Base-by-base conservation (phyloP, 2,797 vertebrate genomes). In the Sternarchorhynchus goeldii region DNA sequence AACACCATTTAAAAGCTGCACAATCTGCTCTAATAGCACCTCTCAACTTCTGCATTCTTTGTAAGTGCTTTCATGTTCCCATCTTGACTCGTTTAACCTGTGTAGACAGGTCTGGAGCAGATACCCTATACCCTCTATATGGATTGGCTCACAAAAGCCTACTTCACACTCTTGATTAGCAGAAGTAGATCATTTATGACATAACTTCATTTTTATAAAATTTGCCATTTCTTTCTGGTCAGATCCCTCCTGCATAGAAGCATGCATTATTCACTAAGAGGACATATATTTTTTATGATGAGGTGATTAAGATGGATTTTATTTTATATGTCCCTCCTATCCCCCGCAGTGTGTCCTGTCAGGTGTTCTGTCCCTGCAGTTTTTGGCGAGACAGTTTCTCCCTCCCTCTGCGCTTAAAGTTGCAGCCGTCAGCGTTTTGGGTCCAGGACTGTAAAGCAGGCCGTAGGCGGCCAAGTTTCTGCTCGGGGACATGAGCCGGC, bases 261-360 rank as follows among this genome's bases (percentile, higher is more conserved):
- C 70, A 65, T 89, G 64, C 45, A 89, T 88, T 88, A 89, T 87
- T 90, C 70, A 91, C 79, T 58, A 62, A 41, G 55, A 34, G 21
- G 58, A 84, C 64, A 73, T 84, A 85, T 81, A 83, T 84, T 76
- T 85, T 70, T 65, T 62, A 64, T 64, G 16, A 1, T 32, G 39
- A 53, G 57, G 12, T 75, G 72, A 82, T 75, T 77, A 50, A 68
- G 72, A 74, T 55, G 36, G 41, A 77, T 80, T 73, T 70, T 7
- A 5, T 68, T 74, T 56, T 17, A 57, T 10, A 36, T 20, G 20
- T 53, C 64, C 14, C 16, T 65, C 18, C 31, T 32, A 41, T 53
- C 57, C 31, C 12, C 34, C 10, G 21, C 45, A 58, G 53, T 50
- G 56, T 74, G 21, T 62, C 41, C 16, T 69, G 41, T 58, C 63